Percentiles rank a stretch among this genome's conserved stretches.
Evolutionary conservation across 2,797 vertebrate species (phyloP).

Genomic region (Premnoplex brunnescens): DNA sequence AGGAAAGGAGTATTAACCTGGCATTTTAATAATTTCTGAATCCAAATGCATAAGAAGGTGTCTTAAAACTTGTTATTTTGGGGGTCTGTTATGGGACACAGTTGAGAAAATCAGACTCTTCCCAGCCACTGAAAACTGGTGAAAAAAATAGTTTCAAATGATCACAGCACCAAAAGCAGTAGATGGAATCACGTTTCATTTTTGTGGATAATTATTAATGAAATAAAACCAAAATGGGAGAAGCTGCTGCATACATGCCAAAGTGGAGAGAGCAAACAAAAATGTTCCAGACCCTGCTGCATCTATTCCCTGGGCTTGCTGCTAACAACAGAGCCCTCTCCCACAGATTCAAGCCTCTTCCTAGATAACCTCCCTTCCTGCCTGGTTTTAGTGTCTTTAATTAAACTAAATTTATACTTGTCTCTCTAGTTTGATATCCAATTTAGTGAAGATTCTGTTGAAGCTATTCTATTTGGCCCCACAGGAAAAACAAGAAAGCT

Average conservation of each 20-base stretch:
- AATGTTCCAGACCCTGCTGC: not conserved
- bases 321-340: not conserved
- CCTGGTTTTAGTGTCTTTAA: not conserved
- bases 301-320: not conserved
- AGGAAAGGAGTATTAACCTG: not conserved
- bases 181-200: accelerated
- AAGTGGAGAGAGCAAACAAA: not conserved
- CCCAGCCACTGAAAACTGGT: not conserved
- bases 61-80: not conserved
- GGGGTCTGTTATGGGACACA: not conserved
- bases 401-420: not conserved
- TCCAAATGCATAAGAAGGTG: not conserved
- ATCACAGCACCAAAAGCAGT: not conserved
- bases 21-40: not conserved
- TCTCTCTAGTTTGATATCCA: not conserved
- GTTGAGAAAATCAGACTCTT: not conserved
- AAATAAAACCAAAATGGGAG: not conserved
- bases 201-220: not conserved
- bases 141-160: not conserved
- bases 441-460: not conserved
- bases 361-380: not conserved
- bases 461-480: not conserved
- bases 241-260: not conserved
- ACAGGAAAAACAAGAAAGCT: not conserved
- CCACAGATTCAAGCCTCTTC: not conserved